A percentile compares a stretch with the other conserved stretches of the same genome.
Conservation (phyloP, 2,888 invertebrate genomes). For the Tridacna crocea region DNA sequence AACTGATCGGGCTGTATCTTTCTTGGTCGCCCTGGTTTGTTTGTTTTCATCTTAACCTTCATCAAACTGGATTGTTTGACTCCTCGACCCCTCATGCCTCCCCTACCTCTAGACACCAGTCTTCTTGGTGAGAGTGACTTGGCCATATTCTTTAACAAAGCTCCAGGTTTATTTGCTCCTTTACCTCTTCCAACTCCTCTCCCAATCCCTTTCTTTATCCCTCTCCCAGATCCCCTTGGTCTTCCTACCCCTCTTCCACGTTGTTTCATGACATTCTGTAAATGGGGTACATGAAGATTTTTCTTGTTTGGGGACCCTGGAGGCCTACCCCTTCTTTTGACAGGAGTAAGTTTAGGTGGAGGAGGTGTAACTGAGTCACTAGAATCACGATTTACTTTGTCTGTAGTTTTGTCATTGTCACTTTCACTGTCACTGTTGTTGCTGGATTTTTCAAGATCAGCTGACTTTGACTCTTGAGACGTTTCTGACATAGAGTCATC, state of each 20-base stretch:
- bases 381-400: constrained; percentile 52
- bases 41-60: constrained; percentile 58
- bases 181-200: constrained; percentile 45
- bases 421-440: constrained; percentile 42
- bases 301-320: constrained; percentile 50
- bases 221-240: constrained; percentile 41
- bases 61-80: constrained; percentile 43
- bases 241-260: constrained; percentile 45
- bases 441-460: constrained; percentile 47
- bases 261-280: constrained; percentile 46
- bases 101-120: constrained; percentile 58
- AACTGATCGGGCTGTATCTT: constrained; percentile 33
- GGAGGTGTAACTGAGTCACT: constrained; percentile 63
- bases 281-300: constrained; percentile 46
- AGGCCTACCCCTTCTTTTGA: constrained; percentile 54
- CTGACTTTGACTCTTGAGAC: constrained; percentile 52
- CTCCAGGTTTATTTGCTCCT: constrained; percentile 34
- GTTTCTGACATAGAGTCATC: constrained; percentile 60
- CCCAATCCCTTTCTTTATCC: constrained; percentile 50
- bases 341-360: constrained; percentile 58
- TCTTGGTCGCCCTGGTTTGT: constrained; percentile 48
- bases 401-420: constrained; percentile 40
- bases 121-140: constrained; percentile 56
- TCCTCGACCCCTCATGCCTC: constrained; percentile 56
- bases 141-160: constrained; percentile 49